A percentile compares a stretch with the other conserved stretches of the same genome.
Evolutionary conservation across 2,888 invertebrate species (phyloP).

Genomic region (Andrena bucephala): DNA sequence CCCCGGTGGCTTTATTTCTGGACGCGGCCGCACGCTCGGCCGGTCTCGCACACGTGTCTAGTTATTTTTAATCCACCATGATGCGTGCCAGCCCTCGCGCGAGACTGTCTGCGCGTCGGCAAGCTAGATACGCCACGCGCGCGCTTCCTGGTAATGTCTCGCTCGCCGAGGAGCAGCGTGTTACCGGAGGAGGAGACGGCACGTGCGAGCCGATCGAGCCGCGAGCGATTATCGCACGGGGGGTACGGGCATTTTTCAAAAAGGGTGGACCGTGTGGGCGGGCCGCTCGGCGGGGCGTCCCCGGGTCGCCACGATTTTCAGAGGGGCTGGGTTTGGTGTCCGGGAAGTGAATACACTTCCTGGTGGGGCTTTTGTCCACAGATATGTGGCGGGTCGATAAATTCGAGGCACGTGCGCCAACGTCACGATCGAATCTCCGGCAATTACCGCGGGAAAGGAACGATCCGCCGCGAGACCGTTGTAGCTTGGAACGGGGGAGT

Average conservation of each 20-base stretch:
- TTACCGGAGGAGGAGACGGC: constrained; percentile 7
- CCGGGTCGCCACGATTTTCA: neutral
- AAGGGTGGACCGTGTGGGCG: too few species aligned
- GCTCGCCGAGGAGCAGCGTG: constrained; percentile 1
- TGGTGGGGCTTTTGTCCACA: constrained; percentile 12
- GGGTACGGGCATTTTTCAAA: too few species aligned
- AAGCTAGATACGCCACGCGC: constrained; percentile 26
- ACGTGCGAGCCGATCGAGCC: constrained; percentile 26
- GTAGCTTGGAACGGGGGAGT: neutral
- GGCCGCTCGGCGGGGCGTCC: too few species aligned
- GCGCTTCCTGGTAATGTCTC: constrained; percentile 53
- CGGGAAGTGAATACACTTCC: constrained; percentile 24
- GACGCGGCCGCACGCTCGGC: constrained; percentile 59
- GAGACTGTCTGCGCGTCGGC: constrained; percentile 24
- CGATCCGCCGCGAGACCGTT: neutral
- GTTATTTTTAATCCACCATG: constrained; percentile 68
- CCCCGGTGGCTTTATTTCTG: constrained; percentile 63
- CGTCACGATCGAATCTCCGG: neutral
- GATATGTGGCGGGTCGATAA: constrained; percentile 12
- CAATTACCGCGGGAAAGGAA: neutral
- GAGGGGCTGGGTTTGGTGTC: neutral
- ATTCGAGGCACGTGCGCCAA: neutral
- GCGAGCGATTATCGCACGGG: neutral
- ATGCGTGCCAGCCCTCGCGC: constrained; percentile 51
- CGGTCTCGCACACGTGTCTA: constrained; percentile 66